Evolutionary conservation across 2,888 invertebrate genomes (phyloP).

Genomic region (Orthonychiurus folsomi): DNA sequence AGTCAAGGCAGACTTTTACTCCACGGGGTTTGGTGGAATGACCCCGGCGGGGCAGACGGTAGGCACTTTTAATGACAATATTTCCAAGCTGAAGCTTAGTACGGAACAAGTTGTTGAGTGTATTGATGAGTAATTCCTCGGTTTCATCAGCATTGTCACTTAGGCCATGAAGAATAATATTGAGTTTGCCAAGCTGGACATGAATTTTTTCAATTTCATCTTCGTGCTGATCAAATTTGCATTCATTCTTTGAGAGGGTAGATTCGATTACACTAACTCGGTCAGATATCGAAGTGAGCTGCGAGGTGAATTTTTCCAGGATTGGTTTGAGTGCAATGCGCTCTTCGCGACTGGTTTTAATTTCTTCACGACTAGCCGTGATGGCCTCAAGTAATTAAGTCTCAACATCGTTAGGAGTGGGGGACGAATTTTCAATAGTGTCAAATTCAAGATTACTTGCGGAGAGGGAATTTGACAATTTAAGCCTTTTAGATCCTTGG

Average conservation of each 20-base stretch:
- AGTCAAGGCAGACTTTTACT: too few species aligned
- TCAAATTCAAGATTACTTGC: too few species aligned
- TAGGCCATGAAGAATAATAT: conserved; percentile 6
- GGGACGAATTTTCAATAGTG: too few species aligned
- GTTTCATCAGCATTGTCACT: not conserved
- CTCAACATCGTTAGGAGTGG: too few species aligned
- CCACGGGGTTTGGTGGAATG: not conserved
- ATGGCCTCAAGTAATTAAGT: too few species aligned
- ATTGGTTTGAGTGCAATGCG: too few species aligned
- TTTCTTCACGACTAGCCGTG: too few species aligned
- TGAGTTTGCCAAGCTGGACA: not conserved
- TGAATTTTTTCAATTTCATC: not conserved
- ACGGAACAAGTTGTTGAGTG: not conserved
- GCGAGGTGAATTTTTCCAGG: not conserved
- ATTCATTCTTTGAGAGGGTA: not conserved
- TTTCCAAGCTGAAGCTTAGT: not conserved
- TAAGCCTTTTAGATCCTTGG: too few species aligned
- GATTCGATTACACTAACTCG: not conserved
- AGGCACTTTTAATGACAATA: not conserved
- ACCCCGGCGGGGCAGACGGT: not conserved
- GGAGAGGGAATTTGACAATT: too few species aligned
- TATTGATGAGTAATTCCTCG: not conserved
- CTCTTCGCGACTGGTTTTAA: too few species aligned
- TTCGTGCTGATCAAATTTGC: not conserved
- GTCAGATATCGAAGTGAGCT: not conserved